phyloP scores from a whole-genome alignment of 2,888 invertebrate genomes.

The Leptura quadrifasciata region DNA sequence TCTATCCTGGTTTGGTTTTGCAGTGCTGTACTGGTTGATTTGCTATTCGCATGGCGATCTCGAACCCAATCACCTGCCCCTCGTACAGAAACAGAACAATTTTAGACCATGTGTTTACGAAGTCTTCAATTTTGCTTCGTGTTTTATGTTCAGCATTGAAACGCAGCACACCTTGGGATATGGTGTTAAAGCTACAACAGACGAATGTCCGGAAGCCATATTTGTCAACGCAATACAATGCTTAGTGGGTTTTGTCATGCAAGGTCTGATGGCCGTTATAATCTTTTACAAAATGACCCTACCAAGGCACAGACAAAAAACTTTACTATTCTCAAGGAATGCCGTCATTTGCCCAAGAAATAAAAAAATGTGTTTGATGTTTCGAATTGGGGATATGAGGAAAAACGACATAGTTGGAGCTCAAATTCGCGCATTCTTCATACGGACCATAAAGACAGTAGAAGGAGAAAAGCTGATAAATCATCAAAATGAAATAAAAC shows the following conservation, averaged over 20 bases:
- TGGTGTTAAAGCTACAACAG: conserved; percentile 87
- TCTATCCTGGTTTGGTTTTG: conserved; percentile 90
- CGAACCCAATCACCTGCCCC: conserved; percentile 77
- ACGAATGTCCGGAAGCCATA: conserved; percentile 93
- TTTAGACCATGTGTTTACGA: conserved; percentile 91
- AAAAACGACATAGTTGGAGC: conserved; percentile 94
- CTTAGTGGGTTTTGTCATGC: conserved; percentile 74
- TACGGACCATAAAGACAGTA: conserved; percentile 84
- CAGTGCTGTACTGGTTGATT: conserved; percentile 91
- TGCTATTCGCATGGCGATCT: conserved; percentile 91
- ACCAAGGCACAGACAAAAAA: conserved; percentile 92
- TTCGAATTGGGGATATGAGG: conserved; percentile 93
- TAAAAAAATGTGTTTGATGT: conserved; percentile 87
- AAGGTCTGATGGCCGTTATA: conserved; percentile 84
- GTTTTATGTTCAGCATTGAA: conserved; percentile 94
- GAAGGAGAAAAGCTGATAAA: conserved; percentile 86
- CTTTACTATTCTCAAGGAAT: conserved; percentile 90
- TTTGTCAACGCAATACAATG: conserved; percentile 95
- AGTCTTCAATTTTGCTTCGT: conserved; percentile 89
- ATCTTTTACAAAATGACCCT: conserved; percentile 95
- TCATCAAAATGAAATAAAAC: conserved; percentile 84
- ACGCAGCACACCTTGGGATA: conserved; percentile 96
- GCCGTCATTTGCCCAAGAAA: conserved; percentile 90
- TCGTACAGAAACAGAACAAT: conserved; percentile 67
- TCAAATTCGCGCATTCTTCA: conserved; percentile 85